phyloP scores from a whole-genome alignment of 1,140 invertebrate species.

The Episyrphus balteatus region DNA sequence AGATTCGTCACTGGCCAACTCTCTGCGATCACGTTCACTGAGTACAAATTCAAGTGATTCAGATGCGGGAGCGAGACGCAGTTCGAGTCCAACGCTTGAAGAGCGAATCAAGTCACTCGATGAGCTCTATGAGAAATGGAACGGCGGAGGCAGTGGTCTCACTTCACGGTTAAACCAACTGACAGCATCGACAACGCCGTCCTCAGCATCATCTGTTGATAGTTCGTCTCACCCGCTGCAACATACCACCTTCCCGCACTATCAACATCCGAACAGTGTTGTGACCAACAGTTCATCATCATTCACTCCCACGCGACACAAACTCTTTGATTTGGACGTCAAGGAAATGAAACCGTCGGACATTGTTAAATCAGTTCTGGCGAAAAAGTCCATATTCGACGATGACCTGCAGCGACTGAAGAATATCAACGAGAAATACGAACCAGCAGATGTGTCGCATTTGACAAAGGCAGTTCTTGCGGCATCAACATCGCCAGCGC shows the following conservation, averaged over 20 bases:
- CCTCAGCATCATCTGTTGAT: too few relatives aligned
- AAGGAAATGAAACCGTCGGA: conserved; percentile 81
- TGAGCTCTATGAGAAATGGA: conserved; percentile 88
- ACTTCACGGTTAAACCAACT: not conserved
- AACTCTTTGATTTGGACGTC: conserved; percentile 56
- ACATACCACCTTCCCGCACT: not conserved
- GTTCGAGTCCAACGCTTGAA: conserved; percentile 57
- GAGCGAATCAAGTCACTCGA: conserved; percentile 79
- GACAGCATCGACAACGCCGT: conserved; percentile 28
- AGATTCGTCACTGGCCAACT: conserved; percentile 35
- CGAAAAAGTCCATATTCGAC: conserved; percentile 88
- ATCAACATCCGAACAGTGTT: not conserved
- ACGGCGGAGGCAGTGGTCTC: conserved; percentile 46
- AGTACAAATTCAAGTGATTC: conserved; percentile 49
- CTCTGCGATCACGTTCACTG: conserved; percentile 47
- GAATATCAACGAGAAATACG: conserved; percentile 77
- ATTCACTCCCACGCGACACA: conserved; percentile 45
- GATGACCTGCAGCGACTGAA: conserved; percentile 89
- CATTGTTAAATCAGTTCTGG: conserved; percentile 82
- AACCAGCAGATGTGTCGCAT: conserved; percentile 40
- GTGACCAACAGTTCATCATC: conserved; percentile 17
- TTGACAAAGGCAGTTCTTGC: conserved; percentile 9
- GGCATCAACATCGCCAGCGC: conserved; percentile 27
- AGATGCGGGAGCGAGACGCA: conserved; percentile 41
- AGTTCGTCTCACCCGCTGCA: conserved; percentile 39